Evolutionary conservation across 23 tunicate species (phyloP), one percentile per base, ranked within the genome.

Genomic region (Aplidium turbinatum): DNA sequence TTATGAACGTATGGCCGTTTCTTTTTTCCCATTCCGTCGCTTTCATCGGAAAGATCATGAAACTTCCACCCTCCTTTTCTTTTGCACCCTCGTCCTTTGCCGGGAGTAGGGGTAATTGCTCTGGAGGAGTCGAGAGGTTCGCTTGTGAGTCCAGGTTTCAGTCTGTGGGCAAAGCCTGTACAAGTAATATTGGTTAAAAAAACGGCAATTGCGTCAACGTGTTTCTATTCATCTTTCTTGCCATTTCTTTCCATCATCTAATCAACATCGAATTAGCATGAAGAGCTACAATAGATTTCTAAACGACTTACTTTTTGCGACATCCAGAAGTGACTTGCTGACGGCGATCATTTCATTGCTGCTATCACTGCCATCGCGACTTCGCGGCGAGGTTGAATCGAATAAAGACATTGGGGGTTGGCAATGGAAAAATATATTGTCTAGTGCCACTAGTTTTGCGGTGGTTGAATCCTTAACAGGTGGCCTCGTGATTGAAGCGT

Each of bases 31-130:
- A 77, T 63, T 1, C 82, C 87, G 33, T 85, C 96, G 33, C 69
- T 51, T 60, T 88, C 96, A 46, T 75, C 83, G 0, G 96, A 88
- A 57, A 88, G 55, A 55, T 88, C 96, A 62, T 88, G 96, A 61
- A 88, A 88, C 50, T 88, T 88, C 96, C 96, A 88, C 4, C 96
- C 96, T 20, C 96, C 75, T 34, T 72, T 72, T 33, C 87, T 57
- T 58, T 81, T 81, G 62, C 78, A 73, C 0, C 64, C 68, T 2
- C 76, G 58, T 7, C 46, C 4, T 31, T 71, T 71, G 19, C 29
- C 28, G n/a, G n/a, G n/a, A n/a, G n/a, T n/a, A n/a, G n/a, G n/a
- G n/a, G n/a, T n/a, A n/a, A n/a, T n/a, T n/a, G n/a, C n/a, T n/a
- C n/a, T n/a, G n/a, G n/a, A n/a, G n/a, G n/a, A n/a, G n/a, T n/a